Conservation (phyloP, 2,113 vertebrate genomes). For the Nothobranchius furzeri region DNA sequence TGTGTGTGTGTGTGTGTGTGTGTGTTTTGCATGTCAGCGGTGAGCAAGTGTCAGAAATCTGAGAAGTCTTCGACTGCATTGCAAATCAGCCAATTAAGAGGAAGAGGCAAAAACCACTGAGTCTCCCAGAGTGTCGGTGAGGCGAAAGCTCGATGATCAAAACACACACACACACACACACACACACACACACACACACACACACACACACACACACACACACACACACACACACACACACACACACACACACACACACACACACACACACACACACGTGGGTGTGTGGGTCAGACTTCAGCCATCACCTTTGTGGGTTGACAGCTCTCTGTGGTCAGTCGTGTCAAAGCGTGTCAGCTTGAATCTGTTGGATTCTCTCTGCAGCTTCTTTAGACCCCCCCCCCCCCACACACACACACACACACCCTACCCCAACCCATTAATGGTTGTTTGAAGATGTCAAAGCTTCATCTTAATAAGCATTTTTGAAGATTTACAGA, state of each 20-base stretch:
- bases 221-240: not conserved
- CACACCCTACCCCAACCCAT: not conserved
- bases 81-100: constrained; percentile 64
- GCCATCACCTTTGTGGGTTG: no score
- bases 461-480: no score
- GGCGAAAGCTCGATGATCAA: constrained; percentile 12
- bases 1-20: not conserved
- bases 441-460: not conserved
- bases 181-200: not conserved
- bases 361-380: no score
- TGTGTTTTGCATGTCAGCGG: constrained; percentile 11
- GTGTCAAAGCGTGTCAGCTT: no score
- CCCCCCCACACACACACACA: not conserved
- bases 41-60: constrained; percentile 36
- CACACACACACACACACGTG: not conserved
- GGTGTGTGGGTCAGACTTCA: no score
- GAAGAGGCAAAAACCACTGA: constrained; percentile 35
- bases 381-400: no score
- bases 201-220: not conserved
- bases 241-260: not conserved
- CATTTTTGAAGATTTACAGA: no score
- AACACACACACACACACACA: not conserved
- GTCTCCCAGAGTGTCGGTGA: constrained; percentile 19
- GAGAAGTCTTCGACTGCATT: constrained; percentile 24
- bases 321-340: no score